Conservation (phyloP, 1,140 invertebrate genomes). For the Danaus plexippus region DNA sequence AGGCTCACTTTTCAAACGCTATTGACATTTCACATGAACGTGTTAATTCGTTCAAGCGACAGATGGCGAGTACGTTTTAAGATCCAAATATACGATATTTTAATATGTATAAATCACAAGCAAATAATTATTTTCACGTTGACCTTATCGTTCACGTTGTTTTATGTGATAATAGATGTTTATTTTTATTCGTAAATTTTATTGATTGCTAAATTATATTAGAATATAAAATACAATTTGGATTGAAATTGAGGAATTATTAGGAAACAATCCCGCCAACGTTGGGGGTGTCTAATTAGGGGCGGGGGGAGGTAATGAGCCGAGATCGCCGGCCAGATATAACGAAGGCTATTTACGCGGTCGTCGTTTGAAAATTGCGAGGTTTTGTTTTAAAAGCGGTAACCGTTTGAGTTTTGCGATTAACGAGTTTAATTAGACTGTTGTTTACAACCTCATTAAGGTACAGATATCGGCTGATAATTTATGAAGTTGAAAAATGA, state of each 20-base stretch:
- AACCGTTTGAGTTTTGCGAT: conserved; percentile 71
- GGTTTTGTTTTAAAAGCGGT: conserved; percentile 70
- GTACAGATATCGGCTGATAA: conserved; percentile 62
- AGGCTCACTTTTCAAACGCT: no score
- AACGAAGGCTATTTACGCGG: conserved; percentile 68
- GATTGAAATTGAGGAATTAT: conserved; percentile 64
- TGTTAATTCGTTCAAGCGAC: no score
- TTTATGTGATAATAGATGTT: conserved; percentile 1
- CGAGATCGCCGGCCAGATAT: conserved; percentile 67
- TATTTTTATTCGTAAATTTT: not conserved
- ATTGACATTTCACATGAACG: no score
- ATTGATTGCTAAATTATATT: conserved; percentile 22
- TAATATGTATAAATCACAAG: no score
- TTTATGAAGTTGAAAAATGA: conserved; percentile 68
- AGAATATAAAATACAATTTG: conserved; percentile 47
- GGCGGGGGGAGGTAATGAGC: conserved; percentile 67
- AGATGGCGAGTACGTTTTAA: no score
- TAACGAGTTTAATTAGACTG: conserved; percentile 71
- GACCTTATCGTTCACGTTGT: not conserved
- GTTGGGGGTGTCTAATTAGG: conserved; percentile 63
- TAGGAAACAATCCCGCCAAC: conserved; percentile 62
- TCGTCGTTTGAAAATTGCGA: conserved; percentile 67
- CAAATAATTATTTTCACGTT: not conserved
- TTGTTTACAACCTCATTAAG: conserved; percentile 71
- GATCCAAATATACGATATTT: no score